Evolutionary conservation across 2,113 vertebrate species (phyloP).

Genomic region (Lampris incognitus): DNA sequence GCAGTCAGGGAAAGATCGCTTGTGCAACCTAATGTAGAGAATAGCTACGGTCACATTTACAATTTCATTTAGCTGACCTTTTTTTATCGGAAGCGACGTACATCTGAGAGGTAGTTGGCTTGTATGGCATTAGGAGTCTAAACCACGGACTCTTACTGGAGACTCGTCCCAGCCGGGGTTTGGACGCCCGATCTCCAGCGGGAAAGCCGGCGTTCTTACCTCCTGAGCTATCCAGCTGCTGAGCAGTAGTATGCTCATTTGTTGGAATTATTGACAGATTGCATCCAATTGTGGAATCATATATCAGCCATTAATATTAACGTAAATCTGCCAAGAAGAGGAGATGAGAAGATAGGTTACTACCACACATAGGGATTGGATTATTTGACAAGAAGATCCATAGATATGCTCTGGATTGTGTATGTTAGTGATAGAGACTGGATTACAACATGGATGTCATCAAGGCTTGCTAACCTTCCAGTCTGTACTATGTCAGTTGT

Average conservation of each 20-base stretch:
- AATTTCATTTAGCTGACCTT: no score
- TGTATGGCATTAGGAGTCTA: no score
- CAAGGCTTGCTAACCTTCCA: not conserved
- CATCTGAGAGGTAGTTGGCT: no score
- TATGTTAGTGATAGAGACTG: slow-evolving; percentile 1
- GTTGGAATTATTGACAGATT: not conserved
- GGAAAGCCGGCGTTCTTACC: no score
- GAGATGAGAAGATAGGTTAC: not conserved
- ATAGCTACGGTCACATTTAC: not conserved
- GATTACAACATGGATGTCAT: not conserved
- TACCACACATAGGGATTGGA: not conserved
- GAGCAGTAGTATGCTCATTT: not conserved
- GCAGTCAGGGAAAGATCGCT: slow-evolving; percentile 30
- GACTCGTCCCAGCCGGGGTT: no score
- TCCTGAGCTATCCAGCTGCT: no score
- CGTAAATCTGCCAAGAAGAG: not conserved
- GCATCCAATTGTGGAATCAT: not conserved
- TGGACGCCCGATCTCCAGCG: no score
- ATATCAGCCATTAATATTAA: slow-evolving; percentile 5
- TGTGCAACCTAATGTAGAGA: slow-evolving; percentile 1
- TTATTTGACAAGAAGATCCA: not conserved
- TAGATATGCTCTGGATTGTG: not conserved
- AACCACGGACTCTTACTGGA: no score
- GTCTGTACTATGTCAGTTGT: not conserved
- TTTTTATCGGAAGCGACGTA: no score